phyloP scores from a whole-genome alignment of 1,140 invertebrate species.

The Drosophila nebulosa region DNA sequence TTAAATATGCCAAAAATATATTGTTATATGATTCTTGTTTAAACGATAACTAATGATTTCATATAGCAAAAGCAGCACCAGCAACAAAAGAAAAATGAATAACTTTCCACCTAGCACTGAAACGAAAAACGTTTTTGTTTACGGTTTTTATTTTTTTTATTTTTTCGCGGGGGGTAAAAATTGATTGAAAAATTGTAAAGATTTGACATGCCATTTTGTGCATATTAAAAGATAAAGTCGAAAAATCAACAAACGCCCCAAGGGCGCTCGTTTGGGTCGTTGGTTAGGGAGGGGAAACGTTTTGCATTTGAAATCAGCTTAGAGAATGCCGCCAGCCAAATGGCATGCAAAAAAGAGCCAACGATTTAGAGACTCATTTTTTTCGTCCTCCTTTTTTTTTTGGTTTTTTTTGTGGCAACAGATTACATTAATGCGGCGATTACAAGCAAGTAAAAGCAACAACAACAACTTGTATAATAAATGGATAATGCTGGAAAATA shows the following conservation, averaged over 20 bases:
- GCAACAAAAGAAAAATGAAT: background rate
- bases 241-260: slow-evolving; percentile 62
- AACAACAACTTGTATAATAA: slow-evolving; percentile 49
- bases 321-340: slow-evolving; percentile 31
- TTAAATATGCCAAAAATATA: background rate
- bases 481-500: slow-evolving; percentile 64
- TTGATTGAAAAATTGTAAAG: slow-evolving; percentile 71
- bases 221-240: slow-evolving; percentile 71
- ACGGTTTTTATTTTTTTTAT: too few relatives aligned
- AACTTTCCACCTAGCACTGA: slow-evolving; percentile 12
- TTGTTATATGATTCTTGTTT: slow-evolving; percentile 5
- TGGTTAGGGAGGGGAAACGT: slow-evolving; percentile 15
- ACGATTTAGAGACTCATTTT: slow-evolving; percentile 11
- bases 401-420: slow-evolving; percentile 43
- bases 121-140: slow-evolving; percentile 22
- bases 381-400: background rate
- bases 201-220: slow-evolving; percentile 75
- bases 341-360: slow-evolving; percentile 43
- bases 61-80: background rate
- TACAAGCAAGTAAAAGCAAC: slow-evolving; percentile 35
- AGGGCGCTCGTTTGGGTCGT: slow-evolving; percentile 7
- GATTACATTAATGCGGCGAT: slow-evolving; percentile 72
- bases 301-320: slow-evolving; percentile 54
- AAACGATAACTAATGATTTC: slow-evolving; percentile 2
- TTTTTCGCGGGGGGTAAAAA: slow-evolving; percentile 12